Evolutionary conservation across 92 coral and sea anemone species (phyloP).

Genomic region (Umimayanthus chanpuru): DNA sequence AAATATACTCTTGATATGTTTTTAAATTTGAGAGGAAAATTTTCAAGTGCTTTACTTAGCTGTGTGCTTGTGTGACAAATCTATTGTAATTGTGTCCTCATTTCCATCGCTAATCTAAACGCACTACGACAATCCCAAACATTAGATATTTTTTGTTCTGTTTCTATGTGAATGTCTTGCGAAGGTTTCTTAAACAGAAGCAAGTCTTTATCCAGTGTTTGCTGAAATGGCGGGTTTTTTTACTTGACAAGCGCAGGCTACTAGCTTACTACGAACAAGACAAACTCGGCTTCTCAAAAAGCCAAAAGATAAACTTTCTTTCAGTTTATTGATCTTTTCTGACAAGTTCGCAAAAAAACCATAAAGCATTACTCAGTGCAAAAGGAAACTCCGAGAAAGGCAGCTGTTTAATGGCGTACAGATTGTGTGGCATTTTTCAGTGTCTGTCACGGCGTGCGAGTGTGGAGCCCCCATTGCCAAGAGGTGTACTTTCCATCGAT

Average conservation of each 20-base stretch:
- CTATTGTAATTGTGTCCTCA: conserved; percentile 18
- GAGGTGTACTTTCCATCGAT: background rate
- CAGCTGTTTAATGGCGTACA: background rate
- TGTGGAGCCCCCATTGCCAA: background rate
- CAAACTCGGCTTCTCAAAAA: background rate
- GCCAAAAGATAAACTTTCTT: background rate
- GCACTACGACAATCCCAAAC: background rate
- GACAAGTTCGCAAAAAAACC: background rate
- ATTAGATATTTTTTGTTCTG: background rate
- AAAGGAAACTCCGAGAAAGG: background rate
- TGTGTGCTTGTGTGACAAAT: conserved; percentile 34
- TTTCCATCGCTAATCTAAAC: conserved; percentile 33
- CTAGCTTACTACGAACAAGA: too few species aligned
- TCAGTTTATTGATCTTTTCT: conserved; percentile 9
- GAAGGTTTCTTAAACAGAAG: background rate
- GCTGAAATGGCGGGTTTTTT: background rate
- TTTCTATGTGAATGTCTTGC: background rate
- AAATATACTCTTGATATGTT: background rate
- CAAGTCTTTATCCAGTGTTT: background rate
- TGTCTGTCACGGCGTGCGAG: conserved; percentile 5
- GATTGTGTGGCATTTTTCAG: conserved; percentile 21
- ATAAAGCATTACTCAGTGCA: background rate
- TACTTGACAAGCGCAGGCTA: background rate
- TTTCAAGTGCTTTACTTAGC: conserved; percentile 2
- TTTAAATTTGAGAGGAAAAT: background rate